Conservation (phyloP, 2,797 vertebrate species). For the Esox masquinongy region DNA sequence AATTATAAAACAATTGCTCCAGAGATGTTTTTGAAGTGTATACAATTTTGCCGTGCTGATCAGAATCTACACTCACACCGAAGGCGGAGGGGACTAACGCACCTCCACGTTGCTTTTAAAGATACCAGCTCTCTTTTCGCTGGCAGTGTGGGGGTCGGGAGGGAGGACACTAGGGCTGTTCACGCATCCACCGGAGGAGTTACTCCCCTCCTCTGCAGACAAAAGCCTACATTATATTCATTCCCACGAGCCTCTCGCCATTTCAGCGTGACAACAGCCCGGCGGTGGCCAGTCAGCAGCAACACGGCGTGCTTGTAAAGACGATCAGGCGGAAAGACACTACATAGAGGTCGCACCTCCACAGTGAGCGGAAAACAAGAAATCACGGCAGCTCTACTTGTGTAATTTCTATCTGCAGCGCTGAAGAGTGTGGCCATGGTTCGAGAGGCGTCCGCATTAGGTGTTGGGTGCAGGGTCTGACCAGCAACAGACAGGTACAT, state of each 20-base stretch:
- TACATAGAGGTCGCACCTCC: too few relatives aligned
- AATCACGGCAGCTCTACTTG: too few relatives aligned
- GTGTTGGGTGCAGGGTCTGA: constrained; percentile 51
- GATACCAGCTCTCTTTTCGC: constrained; percentile 14
- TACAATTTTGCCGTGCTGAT: constrained; percentile 58
- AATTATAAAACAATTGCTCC: constrained; percentile 47
- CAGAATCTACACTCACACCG: constrained; percentile 50
- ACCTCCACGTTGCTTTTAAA: neutral
- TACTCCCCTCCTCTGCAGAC: constrained; percentile 54
- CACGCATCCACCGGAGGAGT: constrained; percentile 66
- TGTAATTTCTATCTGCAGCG: too few relatives aligned
- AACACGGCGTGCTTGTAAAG: neutral
- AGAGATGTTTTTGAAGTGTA: constrained; percentile 59
- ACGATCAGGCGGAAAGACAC: too few relatives aligned
- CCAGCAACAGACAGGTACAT: constrained; percentile 71
- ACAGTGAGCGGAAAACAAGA: too few relatives aligned
- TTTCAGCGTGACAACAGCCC: neutral
- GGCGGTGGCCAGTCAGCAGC: neutral
- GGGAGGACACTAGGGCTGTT: constrained; percentile 54
- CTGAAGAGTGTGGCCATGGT: too few relatives aligned
- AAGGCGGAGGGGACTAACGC: constrained; percentile 26
- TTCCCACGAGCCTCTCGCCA: constrained; percentile 25
- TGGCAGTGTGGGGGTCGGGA: constrained; percentile 39
- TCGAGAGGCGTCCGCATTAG: neutral
- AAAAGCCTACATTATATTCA: constrained; percentile 48